phyloP scores from a whole-genome alignment of 2,113 vertebrate genomes.

The Agapornis roseicollis region DNA sequence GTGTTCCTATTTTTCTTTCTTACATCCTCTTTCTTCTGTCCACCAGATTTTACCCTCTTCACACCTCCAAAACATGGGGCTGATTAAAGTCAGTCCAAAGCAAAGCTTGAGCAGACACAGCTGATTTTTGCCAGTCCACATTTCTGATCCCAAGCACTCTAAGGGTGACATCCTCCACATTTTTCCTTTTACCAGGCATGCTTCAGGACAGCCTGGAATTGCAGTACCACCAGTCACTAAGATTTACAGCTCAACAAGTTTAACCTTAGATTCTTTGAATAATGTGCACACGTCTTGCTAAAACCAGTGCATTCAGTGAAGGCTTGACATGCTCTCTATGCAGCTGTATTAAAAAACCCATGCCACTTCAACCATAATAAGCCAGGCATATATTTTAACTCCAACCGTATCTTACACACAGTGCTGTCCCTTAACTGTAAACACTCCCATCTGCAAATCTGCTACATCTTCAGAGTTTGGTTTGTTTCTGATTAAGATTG shows the following conservation, averaged over 20 bases:
- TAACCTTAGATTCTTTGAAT: conserved; percentile 34
- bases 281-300: not conserved
- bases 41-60: not conserved
- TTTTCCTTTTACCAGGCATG: not conserved
- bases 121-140: not conserved
- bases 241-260: conserved; percentile 37
- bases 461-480: not conserved
- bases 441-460: conserved; percentile 29
- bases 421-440: conserved; percentile 44
- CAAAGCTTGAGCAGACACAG: not conserved
- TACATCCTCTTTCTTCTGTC: not conserved
- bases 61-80: not conserved
- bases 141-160: not conserved
- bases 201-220: not conserved
- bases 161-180: not conserved
- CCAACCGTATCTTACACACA: conserved; percentile 47
- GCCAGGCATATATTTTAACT: not conserved
- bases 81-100: not conserved
- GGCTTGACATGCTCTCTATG: not conserved
- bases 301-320: not conserved
- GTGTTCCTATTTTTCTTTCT: not conserved
- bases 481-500: not conserved
- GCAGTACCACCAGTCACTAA: not conserved
- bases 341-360: not conserved
- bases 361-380: conserved; percentile 10